Evolutionary conservation across 2,888 invertebrate genomes (phyloP), one percentile per base, ranked within the genome.

Genomic region (Sepiola atlantica): DNA sequence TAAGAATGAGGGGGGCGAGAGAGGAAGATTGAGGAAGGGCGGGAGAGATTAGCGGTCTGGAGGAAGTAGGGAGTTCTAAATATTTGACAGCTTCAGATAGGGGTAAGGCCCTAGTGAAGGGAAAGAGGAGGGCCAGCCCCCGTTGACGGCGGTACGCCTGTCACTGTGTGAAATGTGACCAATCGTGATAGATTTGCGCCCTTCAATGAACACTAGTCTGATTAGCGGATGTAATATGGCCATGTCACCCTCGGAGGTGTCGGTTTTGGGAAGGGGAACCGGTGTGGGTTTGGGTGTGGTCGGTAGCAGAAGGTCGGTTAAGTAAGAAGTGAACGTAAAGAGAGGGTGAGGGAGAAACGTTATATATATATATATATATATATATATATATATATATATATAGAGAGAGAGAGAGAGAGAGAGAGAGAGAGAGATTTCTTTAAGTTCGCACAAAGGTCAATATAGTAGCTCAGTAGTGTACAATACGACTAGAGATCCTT

Each of bases 141-240:
- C 21, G n/a, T n/a, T 16, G 77, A n/a, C n/a, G 77, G 77, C n/a
- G n/a, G n/a, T 20, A n/a, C n/a, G 77, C n/a, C 77, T 77, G 77
- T 77, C 77, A 77, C 77, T n/a, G n/a, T 77, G 77, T 77, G 77
- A 77, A n/a, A 77, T 77, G 77, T 77, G 77, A 77, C 77, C 77
- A 77, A 77, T 77, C n/a, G 77, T 77, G 77, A 77, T 77, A 77
- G 77, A 77, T 77, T 77, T 32, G 77, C 77, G 16, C 77, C n/a
- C 77, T 32, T 32, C 77, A 77, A 77, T 77, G 77, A 77, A 77
- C 77, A 77, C 16, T 16, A 20, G n/a, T 77, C 77, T 77, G 77
- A 45, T 92, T 92, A 92, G 45, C 92, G 55, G 55, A 54, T 92
- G 92, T 92, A n/a, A 91, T 91, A 32, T 92, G 55, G 55, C 35